A percentile compares a stretch with the other conserved stretches of the same genome.
Conservation (phyloP, 2,113 vertebrate genomes). For the Callorhinus ursinus region DNA sequence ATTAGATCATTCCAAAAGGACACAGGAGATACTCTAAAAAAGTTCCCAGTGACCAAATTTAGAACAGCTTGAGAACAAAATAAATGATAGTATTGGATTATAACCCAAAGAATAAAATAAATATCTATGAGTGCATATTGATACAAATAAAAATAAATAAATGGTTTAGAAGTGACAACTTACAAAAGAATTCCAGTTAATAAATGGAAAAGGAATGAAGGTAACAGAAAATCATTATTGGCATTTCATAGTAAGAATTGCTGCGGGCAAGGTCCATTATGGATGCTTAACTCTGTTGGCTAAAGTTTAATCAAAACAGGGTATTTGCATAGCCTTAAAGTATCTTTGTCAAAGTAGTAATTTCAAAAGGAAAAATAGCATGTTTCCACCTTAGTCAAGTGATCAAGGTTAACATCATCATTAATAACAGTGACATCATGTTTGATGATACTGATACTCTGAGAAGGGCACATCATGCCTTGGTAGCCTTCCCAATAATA, state of each 20-base stretch:
- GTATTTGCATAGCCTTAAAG: background rate
- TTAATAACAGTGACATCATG: background rate
- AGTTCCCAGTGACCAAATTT: background rate
- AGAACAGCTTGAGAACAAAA: background rate
- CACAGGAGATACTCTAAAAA: background rate
- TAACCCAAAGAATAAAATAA: background rate
- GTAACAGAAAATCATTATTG: background rate
- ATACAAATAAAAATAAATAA: background rate
- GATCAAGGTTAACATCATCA: background rate
- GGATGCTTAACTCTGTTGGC: background rate
- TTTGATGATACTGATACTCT: background rate
- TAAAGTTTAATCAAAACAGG: background rate
- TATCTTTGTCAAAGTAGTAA: background rate
- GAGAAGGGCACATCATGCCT: background rate
- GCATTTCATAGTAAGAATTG: background rate
- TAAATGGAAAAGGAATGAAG: background rate
- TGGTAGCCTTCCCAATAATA: background rate
- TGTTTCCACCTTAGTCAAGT: background rate
- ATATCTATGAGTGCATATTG: background rate
- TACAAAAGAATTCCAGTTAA: background rate
- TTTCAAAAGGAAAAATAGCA: background rate
- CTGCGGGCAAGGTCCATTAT: background rate
- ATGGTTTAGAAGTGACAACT: background rate
- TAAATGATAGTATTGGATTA: background rate
- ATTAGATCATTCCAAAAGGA: background rate